phyloP scores from a whole-genome alignment of 53 echinoderm and acorn worm species.

The Paracentrotus lividus region DNA sequence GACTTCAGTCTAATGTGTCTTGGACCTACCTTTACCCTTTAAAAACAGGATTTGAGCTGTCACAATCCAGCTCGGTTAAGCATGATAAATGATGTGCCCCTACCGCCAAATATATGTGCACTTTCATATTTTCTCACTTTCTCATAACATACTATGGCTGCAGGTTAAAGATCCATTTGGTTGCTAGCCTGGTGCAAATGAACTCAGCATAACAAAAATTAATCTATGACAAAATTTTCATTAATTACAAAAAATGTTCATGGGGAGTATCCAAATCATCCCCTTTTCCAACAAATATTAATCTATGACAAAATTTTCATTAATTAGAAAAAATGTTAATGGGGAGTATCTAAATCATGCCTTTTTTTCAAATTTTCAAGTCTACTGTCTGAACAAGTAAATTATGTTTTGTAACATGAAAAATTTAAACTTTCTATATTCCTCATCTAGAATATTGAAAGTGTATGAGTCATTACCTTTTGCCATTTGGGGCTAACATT shows the following conservation, averaged over 20 bases:
- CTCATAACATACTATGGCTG: not conserved
- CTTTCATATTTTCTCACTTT: constrained; percentile 56
- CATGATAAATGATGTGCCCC: constrained; percentile 46
- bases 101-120: constrained; percentile 55
- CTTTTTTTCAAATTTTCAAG: not conserved
- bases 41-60: constrained; percentile 44
- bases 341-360: not conserved
- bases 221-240: not conserved
- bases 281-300: not conserved
- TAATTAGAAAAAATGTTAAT: not conserved
- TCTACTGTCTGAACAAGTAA: not conserved
- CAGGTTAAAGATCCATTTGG: not conserved
- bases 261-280: not conserved
- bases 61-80: not conserved
- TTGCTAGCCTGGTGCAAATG: not conserved
- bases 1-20: constrained; percentile 47
- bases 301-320: not conserved
- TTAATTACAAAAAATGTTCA: not conserved
- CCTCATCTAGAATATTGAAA: not conserved
- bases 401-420: not conserved
- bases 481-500: not conserved
- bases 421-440: not conserved
- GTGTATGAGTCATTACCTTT: not conserved
- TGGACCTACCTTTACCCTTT: constrained; percentile 57
- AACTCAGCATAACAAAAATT: not conserved